These are phyloP conservation scores for Brachyopa scutellaris DNA, from an alignment of 2,888 invertebrate species.

Conservation along the genomic window DNA sequence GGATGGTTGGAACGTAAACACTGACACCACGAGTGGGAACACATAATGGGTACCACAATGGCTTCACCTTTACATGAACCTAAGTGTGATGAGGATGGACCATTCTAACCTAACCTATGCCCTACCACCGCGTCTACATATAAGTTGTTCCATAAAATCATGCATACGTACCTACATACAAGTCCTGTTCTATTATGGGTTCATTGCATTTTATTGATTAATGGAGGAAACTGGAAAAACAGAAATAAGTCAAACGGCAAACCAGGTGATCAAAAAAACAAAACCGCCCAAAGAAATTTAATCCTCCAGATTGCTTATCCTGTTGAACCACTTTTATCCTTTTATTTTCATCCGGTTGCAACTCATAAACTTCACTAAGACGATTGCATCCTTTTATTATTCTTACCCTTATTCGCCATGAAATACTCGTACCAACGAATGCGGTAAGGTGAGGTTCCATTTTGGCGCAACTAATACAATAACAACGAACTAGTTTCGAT, in stretches of 20 bases:
- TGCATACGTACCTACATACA: no score
- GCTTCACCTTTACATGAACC: no score
- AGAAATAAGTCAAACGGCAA: not conserved
- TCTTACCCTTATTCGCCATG: not conserved
- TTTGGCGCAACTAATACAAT: conserved; percentile 50
- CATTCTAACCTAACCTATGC: no score
- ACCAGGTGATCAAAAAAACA: not conserved
- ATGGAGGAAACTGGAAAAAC: not conserved
- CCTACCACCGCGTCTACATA: no score
- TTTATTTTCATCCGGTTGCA: conserved; percentile 22
- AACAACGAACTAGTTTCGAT: conserved; percentile 69
- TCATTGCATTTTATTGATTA: conserved; percentile 3
- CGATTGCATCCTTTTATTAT: conserved; percentile 34
- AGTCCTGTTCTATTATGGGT: conserved; percentile 4
- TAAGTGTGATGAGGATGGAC: no score
- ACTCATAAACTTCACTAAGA: conserved; percentile 49
- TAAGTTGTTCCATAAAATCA: no score
- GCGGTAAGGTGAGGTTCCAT: conserved; percentile 42
- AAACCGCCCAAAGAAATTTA: conserved; percentile 32
- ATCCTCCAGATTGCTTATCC: conserved; percentile 41
- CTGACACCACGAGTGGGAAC: no score
- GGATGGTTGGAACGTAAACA: no score
- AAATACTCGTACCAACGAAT: not conserved
- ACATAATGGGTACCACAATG: no score
- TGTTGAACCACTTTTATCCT: conserved; percentile 55